A percentile compares a stretch with the other conserved stretches of the same genome.
Conservation (phyloP, 37 sponge, comb jelly and placozoan genomes). For the Mnemiopsis leidyi region DNA sequence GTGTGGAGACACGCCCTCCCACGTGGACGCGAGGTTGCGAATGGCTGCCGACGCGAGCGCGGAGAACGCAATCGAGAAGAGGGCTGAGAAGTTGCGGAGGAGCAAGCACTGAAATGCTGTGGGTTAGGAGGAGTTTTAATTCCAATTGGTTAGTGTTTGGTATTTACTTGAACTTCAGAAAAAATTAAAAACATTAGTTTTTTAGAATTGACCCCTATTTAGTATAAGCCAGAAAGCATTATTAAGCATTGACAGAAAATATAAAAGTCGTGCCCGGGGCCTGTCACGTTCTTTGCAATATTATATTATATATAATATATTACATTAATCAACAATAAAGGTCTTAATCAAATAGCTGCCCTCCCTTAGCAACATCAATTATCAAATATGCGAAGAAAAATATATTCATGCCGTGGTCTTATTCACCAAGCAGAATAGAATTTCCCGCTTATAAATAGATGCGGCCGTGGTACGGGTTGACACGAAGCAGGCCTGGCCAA, state of each 20-base stretch:
- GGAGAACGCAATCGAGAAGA: conserved; percentile 37
- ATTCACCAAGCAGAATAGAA: background rate
- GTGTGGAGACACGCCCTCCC: conserved; percentile 1
- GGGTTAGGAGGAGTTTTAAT: background rate
- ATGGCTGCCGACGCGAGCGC: conserved; percentile 41
- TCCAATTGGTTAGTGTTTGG: too few species aligned
- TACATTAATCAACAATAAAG: too few species aligned
- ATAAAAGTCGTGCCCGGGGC: too few species aligned
- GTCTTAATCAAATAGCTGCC: too few species aligned
- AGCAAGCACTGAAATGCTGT: conserved; percentile 42
- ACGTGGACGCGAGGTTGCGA: conserved; percentile 6
- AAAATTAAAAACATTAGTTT: too few species aligned
- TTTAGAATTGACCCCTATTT: too few species aligned
- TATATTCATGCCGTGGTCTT: background rate
- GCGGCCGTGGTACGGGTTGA: background rate
- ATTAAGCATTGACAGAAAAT: too few species aligned
- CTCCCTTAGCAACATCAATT: too few species aligned
- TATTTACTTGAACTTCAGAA: too few species aligned
- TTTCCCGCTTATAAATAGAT: background rate
- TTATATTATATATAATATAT: too few species aligned
- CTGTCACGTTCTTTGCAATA: too few species aligned
- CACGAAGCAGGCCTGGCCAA: background rate
- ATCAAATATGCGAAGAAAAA: background rate
- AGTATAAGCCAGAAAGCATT: too few species aligned
- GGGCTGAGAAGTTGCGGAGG: conserved; percentile 55